Percentiles rank a stretch among this genome's conserved stretches.
Evolutionary conservation across 2,888 invertebrate species (phyloP).

Genomic region (Galeopsomyia nigrocyanea): DNA sequence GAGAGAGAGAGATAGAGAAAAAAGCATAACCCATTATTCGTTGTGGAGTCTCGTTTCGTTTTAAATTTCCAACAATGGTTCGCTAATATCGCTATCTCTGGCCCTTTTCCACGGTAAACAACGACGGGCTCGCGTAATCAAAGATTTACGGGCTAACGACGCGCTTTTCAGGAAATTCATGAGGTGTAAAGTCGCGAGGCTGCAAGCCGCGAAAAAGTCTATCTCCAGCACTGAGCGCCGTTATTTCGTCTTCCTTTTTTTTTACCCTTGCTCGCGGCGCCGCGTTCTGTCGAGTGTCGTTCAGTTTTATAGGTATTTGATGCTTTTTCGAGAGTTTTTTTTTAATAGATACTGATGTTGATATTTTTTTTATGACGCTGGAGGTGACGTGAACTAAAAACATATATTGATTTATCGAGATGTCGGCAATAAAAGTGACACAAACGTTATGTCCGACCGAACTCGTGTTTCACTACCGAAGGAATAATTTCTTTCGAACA

Average conservation of each 20-base stretch:
- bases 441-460: no score
- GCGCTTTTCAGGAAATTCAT: constrained; percentile 55
- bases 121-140: constrained; percentile 49
- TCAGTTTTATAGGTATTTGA: no score
- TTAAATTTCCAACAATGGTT: constrained; percentile 20
- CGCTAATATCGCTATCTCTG: constrained; percentile 6
- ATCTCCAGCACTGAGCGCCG: not conserved
- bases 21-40: not conserved
- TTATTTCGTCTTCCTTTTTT: not conserved
- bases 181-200: constrained; percentile 52
- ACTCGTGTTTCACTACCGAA: no score
- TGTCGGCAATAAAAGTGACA: no score
- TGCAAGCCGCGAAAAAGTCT: not conserved
- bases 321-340: no score
- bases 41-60: constrained; percentile 2
- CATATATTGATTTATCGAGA: no score
- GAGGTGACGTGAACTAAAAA: no score
- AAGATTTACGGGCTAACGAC: constrained; percentile 56
- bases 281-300: no score
- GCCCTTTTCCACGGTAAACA: constrained; percentile 20
- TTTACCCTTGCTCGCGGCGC: not conserved
- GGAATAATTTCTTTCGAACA: no score
- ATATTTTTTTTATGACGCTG: no score
- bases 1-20: not conserved
- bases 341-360: no score